Base-by-base conservation (phyloP, 2,888 invertebrate genomes). In the Lasius fuliginosus region DNA sequence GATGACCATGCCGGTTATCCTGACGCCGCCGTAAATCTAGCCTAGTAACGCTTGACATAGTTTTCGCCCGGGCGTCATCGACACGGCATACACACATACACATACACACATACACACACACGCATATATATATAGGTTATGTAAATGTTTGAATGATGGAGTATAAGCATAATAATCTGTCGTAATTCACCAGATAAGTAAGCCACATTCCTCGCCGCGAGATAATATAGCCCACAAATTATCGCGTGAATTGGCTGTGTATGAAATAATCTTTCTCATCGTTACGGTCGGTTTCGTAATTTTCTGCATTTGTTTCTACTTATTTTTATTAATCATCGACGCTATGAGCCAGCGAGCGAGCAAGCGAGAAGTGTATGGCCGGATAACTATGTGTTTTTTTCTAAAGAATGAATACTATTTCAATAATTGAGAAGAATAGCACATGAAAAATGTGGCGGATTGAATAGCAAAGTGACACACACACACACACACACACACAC, bases 1-100 rank as follows among this genome's bases (percentile, higher is more conserved):
- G 46, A 53, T 53, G 49, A 36, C 46, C 58, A 65, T 74, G 85
- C 82, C 85, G 83, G 88, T 88, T 88, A 88, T 87, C 77, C 86
- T 87, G 86, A 86, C 84, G 85, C 79, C 84, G 68, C 36, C 85
- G 86, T 89, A 89, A 89, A 89, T 89, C 82, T 84, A 27, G 58
- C 82, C 85, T 40, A 58, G 83, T 76, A 67, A 86, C 73, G 73
- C 82, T 81, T 86, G 86, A 81, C 79, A 79, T 18, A 79, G 64
- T 82, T 82, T 82, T 82, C 76, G n/a, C 49, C 27, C 64, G n/a
- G 30, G 53, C 64, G 53, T 76, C 76, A 75, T 62, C 30, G 40
- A n/a, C 53, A 56, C 27, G 12, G n/a, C 11, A 9, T 18, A 40
- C 42, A 46, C 15, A n/a, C 8, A 42, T 12, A 60, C 18, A 53